Evolutionary conservation across 2,113 vertebrate species (phyloP), one percentile per base, ranked within the genome.

Genomic region (Perccottus glenii): DNA sequence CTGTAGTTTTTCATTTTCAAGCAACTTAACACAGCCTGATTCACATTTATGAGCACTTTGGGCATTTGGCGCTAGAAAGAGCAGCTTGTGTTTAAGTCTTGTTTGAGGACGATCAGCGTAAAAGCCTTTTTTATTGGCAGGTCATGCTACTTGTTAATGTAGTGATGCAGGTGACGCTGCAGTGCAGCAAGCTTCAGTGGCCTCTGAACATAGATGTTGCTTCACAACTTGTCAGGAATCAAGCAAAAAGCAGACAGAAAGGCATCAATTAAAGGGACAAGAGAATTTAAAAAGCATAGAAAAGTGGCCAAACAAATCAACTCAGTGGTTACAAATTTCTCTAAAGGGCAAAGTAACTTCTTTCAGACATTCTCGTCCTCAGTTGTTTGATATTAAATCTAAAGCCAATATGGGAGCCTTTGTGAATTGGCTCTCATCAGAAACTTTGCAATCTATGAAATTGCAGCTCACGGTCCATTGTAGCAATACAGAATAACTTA

Each of bases 81-180:
- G 86, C 73, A 73, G 65, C 69, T 69, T 49, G 75, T 50, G 82
- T 86, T 88, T 89, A 86, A 88, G 86, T 85, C 82, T 91, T 75
- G 85, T 92, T 90, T 90, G 80, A 74, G 75, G 70, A 79, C 61
- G 82, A 91, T 90, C 87, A 89, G 82, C 85, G 86, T 93, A 92
- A 91, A 90, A 93, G 91, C 90, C 86, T 91, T 92, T 93, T 93
- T 91, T 92, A 93, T 93, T 93, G 89, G 89, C 81, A 82, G 83
- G 88, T 89, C 86, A 87, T 79, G 84, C 65, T 55, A 70, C 88
- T 89, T 88, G 83, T 92, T 91, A 90, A 88, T 78, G 80, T 0
- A 5, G 60, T 72, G 77, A 67, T 15, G 73, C 62, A 67, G 82
- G 84, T 82, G 75, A 82, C 76, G 64, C 66, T 77, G 68, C 77